phyloP scores from a whole-genome alignment of 2,113 vertebrate genomes.

The Paramormyrops kingsleyae region DNA sequence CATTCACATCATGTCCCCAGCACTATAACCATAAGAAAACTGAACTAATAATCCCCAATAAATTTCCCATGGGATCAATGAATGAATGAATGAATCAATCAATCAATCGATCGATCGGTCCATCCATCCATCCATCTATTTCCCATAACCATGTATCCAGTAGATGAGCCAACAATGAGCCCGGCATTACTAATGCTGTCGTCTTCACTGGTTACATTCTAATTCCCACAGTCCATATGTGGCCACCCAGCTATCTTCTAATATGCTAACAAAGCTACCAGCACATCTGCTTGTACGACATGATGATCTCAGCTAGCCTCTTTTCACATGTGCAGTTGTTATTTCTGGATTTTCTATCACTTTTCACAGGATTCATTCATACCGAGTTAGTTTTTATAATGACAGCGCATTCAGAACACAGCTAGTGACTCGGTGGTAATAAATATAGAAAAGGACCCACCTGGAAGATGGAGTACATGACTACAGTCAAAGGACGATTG shows the following conservation, averaged over 20 bases:
- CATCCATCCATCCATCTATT: neutral
- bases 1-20: neutral
- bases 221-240: neutral
- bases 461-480: slow-evolving; percentile 88
- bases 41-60: too few relatives aligned
- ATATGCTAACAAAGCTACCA: neutral
- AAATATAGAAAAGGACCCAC: slow-evolving; percentile 46
- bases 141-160: neutral
- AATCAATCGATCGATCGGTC: too few relatives aligned
- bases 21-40: too few relatives aligned
- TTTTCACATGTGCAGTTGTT: neutral
- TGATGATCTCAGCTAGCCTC: neutral
- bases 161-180: neutral
- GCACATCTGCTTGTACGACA: neutral
- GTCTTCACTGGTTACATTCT: neutral
- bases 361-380: neutral
- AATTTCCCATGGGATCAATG: too few relatives aligned
- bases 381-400: neutral
- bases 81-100: too few relatives aligned
- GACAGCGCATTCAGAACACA: neutral
- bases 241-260: neutral
- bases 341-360: neutral
- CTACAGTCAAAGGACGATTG: slow-evolving; percentile 76
- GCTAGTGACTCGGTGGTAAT: neutral
- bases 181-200: neutral